These are phyloP conservation scores for Lysiphlebus fabarum DNA, from an alignment of 1,140 invertebrate species.

Conservation along the genomic window DNA sequence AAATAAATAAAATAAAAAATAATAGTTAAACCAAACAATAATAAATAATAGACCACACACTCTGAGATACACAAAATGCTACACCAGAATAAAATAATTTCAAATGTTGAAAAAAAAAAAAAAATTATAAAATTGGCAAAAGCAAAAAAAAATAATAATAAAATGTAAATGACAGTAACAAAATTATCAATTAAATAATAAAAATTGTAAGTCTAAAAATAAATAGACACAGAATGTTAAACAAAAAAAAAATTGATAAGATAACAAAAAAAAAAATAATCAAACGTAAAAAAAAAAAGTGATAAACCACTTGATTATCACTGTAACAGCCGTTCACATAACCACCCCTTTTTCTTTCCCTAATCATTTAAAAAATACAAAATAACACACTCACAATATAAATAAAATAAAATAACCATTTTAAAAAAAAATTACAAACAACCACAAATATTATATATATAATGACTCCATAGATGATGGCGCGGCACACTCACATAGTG, in stretches of 20 bases:
- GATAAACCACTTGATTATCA: slow-evolving; percentile 45
- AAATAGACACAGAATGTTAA: slow-evolving; percentile 33
- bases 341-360: slow-evolving; percentile 19
- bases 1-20: neutral
- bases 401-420: slow-evolving; percentile 23
- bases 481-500: slow-evolving; percentile 58
- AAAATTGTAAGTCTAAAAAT: slow-evolving; percentile 34
- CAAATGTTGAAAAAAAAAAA: slow-evolving; percentile 3
- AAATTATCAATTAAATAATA: neutral
- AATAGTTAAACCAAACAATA: neutral
- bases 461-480: slow-evolving; percentile 58
- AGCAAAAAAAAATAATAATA: neutral
- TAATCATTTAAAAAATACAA: slow-evolving; percentile 24
- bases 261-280: slow-evolving; percentile 27
- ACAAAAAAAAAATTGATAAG: slow-evolving; percentile 25
- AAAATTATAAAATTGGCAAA: neutral
- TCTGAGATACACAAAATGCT: slow-evolving; percentile 37
- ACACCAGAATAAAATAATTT: slow-evolving; percentile 16
- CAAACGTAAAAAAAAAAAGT: slow-evolving; percentile 28
- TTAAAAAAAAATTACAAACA: no score
- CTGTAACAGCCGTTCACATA: slow-evolving; percentile 31
- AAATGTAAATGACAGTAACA: neutral
- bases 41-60: slow-evolving; percentile 18
- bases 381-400: slow-evolving; percentile 28
- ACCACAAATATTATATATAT: slow-evolving; percentile 55